Evolutionary conservation across 2,888 invertebrate genomes (phyloP).

Genomic region (Nomada ferruginata): DNA sequence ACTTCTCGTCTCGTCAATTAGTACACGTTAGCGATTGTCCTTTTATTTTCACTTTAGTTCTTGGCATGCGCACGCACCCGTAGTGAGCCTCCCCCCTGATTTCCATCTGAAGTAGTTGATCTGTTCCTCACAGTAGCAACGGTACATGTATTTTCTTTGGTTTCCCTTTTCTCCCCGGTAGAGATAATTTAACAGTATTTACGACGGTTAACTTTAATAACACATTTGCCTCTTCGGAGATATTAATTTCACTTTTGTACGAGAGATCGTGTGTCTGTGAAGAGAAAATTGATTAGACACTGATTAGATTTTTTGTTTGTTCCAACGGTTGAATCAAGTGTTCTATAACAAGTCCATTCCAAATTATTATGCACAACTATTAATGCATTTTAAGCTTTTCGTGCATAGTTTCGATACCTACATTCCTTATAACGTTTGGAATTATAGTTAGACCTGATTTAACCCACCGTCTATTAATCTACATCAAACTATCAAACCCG

Average conservation of each 20-base stretch:
- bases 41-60: conserved; percentile 48
- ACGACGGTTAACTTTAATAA: background rate
- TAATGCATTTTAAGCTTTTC: no score
- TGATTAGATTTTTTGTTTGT: no score
- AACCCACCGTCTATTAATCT: no score
- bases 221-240: background rate
- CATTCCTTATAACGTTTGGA: no score
- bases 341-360: no score
- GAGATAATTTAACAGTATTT: background rate
- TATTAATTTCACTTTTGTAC: background rate
- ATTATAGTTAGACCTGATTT: no score
- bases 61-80: conserved; percentile 75
- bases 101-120: conserved; percentile 10
- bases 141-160: background rate
- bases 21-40: conserved; percentile 46
- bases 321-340: no score
- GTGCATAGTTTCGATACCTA: no score
- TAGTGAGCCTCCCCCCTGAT: conserved; percentile 58
- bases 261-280: background rate
- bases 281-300: background rate
- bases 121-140: background rate
- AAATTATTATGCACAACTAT: no score
- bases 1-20: conserved; percentile 40
- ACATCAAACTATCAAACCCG: no score
- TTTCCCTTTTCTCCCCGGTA: background rate